Percentiles rank a stretch among this genome's conserved stretches.
Conservation (phyloP, 2,797 vertebrate species). For the Fringilla coelebs region DNA sequence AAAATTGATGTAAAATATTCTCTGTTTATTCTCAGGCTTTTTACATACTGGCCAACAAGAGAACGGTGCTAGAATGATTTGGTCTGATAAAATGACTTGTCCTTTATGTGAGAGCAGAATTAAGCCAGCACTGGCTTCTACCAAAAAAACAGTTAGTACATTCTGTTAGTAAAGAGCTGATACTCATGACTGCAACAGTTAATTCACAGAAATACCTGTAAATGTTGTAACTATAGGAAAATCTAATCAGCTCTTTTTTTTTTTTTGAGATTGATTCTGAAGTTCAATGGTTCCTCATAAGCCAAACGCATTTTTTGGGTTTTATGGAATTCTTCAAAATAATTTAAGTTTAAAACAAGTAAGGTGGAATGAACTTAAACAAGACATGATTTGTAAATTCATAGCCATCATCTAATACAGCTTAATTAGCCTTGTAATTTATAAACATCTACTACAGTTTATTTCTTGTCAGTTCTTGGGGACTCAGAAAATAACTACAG, state of each 20-base stretch:
- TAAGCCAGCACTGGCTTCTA: neutral
- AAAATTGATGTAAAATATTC: neutral
- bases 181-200: neutral
- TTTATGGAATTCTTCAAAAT: neutral
- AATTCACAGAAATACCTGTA: neutral
- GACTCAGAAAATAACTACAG: neutral
- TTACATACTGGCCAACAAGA: neutral
- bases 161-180: neutral
- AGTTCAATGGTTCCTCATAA: neutral
- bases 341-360: neutral
- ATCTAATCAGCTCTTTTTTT: neutral
- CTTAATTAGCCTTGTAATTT: neutral
- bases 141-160: neutral
- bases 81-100: neutral
- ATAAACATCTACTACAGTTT: neutral
- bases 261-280: neutral
- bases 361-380: neutral
- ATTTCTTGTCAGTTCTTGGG: neutral
- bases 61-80: neutral
- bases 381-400: neutral
- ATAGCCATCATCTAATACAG: neutral
- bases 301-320: neutral
- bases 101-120: neutral
- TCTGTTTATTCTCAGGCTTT: neutral
- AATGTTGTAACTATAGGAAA: neutral